Base-by-base conservation (phyloP, 2,797 vertebrate genomes). In the Eupleurogrammus muticus region DNA sequence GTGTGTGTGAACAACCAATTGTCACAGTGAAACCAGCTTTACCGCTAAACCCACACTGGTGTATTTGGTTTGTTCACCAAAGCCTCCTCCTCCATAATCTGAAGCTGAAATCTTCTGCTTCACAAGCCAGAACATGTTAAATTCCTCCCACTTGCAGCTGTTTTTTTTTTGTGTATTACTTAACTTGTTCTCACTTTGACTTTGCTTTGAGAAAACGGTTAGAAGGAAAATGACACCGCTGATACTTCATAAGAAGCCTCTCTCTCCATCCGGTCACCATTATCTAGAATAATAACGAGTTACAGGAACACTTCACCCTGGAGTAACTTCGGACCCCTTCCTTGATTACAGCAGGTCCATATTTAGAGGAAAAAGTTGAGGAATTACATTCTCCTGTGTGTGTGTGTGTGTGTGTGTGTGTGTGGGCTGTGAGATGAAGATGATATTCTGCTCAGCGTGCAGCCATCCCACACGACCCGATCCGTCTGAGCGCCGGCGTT, bases 121-220 rank as follows among this genome's bases (percentile, higher is more conserved):
- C 51, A 0, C 55, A 6, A 85, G 66, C 79, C 79, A 79, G 76
- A 79, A 79, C 76, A 87, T 56, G 81, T 76, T 87, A 28, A 49
- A 57, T 66, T 81, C 87, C 89, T 88, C 88, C 90, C 88, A 92
- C 90, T 85, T 85, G 82, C 87, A 89, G 90, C 84, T 88, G 87
- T 81, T 78, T 83, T 75, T 79, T 74, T 67, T 55, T 34, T 28
- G 53, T 46, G 35, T 52, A 59, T 78, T 77, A 75, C 69, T 81
- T 83, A 28, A 28, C 28, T 83, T 78, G 67, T 81, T 79, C 63
- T 74, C 53, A 38, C 66, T 75, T 70, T 50, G n/a, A 57, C 56
- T 24, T 66, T 66, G 1, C 21, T n/a, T 20, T 28, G 28, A 16
- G 64, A 32, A 55, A 44, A 16, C 13, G 56, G 40, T 57, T 12